Percentiles rank a stretch among this genome's conserved stretches.
Conservation (phyloP, 2,888 invertebrate genomes). For the Molorchus minor region DNA sequence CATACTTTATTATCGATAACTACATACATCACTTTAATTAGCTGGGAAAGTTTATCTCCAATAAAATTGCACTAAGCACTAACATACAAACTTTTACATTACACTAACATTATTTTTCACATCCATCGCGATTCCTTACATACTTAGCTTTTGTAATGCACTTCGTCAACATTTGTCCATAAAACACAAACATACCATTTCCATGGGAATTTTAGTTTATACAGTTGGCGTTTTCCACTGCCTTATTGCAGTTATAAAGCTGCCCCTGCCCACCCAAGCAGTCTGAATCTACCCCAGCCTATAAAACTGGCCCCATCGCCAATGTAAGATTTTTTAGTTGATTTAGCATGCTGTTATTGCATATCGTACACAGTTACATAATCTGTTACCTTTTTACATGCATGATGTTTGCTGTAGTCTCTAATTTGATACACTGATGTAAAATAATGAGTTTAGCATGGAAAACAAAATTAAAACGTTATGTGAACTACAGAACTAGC, state of each 20-base stretch:
- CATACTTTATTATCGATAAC: too few species aligned
- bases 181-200: conserved; percentile 39
- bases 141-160: conserved; percentile 11
- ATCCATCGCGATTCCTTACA: conserved; percentile 15
- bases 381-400: too few species aligned
- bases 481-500: too few species aligned
- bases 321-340: conserved; percentile 65
- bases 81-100: conserved; percentile 4
- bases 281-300: conserved; percentile 80
- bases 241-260: conserved; percentile 94
- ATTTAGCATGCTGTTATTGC: conserved; percentile 24
- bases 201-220: conserved; percentile 76
- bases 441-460: too few species aligned
- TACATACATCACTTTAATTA: too few species aligned
- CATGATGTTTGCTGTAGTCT: too few species aligned
- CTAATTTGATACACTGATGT: too few species aligned
- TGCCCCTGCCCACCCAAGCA: conserved; percentile 77
- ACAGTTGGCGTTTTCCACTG: conserved; percentile 96
- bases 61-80: too few species aligned
- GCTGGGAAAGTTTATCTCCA: too few species aligned
- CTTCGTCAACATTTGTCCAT: conserved; percentile 1
- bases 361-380: too few species aligned
- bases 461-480: too few species aligned
- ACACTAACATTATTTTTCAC: conserved; percentile 11
- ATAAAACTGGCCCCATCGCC: conserved; percentile 79